Base-by-base conservation (phyloP, 1,140 invertebrate genomes). In the Orchesella cincta region DNA sequence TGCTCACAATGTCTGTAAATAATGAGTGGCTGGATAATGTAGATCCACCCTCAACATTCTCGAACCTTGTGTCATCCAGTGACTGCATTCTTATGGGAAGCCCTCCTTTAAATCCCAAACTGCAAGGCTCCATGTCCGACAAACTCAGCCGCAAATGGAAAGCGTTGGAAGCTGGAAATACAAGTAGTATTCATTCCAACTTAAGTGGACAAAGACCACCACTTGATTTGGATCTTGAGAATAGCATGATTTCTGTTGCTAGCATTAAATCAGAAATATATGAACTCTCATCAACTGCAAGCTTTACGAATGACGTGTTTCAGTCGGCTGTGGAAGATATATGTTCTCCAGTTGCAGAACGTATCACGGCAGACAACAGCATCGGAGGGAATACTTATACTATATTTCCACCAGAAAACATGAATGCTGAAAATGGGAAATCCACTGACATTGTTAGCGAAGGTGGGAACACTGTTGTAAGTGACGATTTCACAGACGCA, bases 241-340 rank as follows among this genome's bases (percentile, higher is more conserved):
- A 90, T 46, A 92, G 90, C 80, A 93, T 94, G 90, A 85, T 93
- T 12, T 95, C 93, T 75, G 91, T 95, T 0, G 91, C 92, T 0
- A 94, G 93, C 82, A 93, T 95, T 36, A 90, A 90, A 18, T 93
- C 91, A 0, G 93, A 93, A 85, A 87, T 92, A 3, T 90, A 89
- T 0, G 92, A 93, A 78, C 3, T 77, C 0, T 36, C 39, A 18
- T 57, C 79, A 71, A 74, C 62, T n/a, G 8, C 54, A 8, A 67
- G 62, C 23, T 67, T 8, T 23, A 67, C 62, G n/a, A 64, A 64
- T 1, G 70, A 74, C 14, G 14, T 79, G 20, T 79, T 73, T 39
- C 54, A 74, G 5, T 79, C 78, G 1, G 73, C 77, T 0, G 64
- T 78, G 28, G 57, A 74, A 20, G 77, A 78, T 51, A 31, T 71